These are phyloP conservation scores for Opisthocomus hoazin DNA, from an alignment of 2,113 vertebrate genomes.

Conservation along the genomic window DNA sequence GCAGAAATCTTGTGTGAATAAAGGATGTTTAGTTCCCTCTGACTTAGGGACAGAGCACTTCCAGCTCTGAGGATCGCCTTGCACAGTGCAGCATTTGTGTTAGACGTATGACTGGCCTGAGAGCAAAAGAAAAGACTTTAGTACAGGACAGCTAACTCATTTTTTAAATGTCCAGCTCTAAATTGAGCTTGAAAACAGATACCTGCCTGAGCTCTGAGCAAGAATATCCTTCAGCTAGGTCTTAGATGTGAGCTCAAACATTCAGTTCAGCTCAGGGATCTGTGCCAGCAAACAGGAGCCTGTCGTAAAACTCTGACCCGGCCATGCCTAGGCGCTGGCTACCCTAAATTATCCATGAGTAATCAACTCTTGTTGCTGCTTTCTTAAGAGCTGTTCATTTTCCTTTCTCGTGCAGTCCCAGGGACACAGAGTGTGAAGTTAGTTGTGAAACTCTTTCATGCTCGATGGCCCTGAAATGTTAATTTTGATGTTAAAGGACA, in stretches of 20 bases:
- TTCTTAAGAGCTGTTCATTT: not conserved
- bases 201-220: not conserved
- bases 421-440: not conserved
- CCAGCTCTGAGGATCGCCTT: accelerated
- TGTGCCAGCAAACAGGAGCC: not conserved
- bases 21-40: not conserved
- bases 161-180: not conserved
- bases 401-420: not conserved
- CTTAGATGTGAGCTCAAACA: not conserved
- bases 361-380: not conserved
- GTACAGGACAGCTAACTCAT: not conserved
- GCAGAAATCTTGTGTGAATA: not conserved
- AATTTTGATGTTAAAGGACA: not conserved
- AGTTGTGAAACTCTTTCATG: not conserved
- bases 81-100: not conserved
- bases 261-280: not conserved
- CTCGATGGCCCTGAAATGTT: not conserved
- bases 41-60: not conserved
- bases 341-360: not conserved
- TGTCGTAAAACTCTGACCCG: not conserved
- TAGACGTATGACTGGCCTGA: not conserved
- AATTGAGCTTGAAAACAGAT: not conserved
- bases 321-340: not conserved
- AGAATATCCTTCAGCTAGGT: not conserved
- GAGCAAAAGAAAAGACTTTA: not conserved